Percentiles rank a stretch among this genome's conserved stretches.
Evolutionary conservation across 2,797 vertebrate genomes (phyloP).

Genomic region (Okamejei kenojei): DNA sequence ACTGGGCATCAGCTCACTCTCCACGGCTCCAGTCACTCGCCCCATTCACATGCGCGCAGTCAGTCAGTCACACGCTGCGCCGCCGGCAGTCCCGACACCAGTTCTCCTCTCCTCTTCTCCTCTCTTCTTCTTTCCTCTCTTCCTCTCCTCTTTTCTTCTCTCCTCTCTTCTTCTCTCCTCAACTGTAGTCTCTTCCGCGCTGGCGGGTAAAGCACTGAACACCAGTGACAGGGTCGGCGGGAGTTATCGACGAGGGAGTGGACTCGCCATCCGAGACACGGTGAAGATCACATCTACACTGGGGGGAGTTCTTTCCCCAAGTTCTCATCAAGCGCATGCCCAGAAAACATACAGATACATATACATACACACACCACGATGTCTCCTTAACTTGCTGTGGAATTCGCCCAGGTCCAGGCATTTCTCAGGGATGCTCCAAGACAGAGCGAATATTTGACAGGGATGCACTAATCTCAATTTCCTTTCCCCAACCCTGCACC

Average conservation of each 20-base stretch:
- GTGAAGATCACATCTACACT: neutral
- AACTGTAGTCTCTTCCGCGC: neutral
- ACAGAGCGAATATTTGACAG: neutral
- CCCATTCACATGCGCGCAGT: neutral
- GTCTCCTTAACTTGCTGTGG: neutral
- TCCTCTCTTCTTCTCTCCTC: no score
- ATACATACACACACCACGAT: neutral
- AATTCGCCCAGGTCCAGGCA: neutral
- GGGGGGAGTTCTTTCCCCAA: neutral
- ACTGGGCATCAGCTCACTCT: no score
- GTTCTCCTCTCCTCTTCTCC: no score
- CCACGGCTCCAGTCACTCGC: neutral
- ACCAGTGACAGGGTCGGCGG: neutral
- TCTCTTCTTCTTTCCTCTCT: neutral
- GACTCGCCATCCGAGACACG: neutral
- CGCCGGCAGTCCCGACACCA: neutral
- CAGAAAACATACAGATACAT: neutral
- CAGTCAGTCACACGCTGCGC: neutral
- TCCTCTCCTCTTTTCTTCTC: neutral
- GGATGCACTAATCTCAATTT: neutral
- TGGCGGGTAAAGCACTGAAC: neutral
- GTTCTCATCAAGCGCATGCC: constrained; percentile 9
- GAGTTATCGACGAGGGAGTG: neutral
- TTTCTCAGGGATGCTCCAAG: neutral
- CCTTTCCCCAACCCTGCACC: neutral